Base-by-base conservation (phyloP, 2,113 vertebrate genomes). In the Mormyrus lacerda region DNA sequence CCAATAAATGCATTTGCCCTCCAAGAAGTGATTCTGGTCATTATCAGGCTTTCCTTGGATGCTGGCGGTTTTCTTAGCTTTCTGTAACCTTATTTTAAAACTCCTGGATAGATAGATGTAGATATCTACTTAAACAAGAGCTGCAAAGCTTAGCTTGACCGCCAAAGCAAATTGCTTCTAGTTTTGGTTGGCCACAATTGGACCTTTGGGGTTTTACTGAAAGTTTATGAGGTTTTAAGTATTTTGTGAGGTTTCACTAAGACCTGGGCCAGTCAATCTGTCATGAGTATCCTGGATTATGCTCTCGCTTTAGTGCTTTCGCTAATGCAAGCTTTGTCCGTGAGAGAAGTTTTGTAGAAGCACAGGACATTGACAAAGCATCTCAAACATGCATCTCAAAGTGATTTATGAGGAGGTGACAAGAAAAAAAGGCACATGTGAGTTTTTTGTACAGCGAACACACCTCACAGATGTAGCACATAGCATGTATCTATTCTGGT, bases 131-230 rank as follows among this genome's bases (percentile, higher is more conserved):
- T 83, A 82, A 92, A 93, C 85, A 89, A 89, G 84, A 92, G 27
- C 82, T 87, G 85, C 69, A 73, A 88, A 88, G 83, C 88, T 91
- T 85, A 89, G 91, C 89, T 76, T 51, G 21, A 24, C 55, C 50
- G 87, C 90, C n/a, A 92, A 93, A 92, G 93, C 89, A 93, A 94
- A 94, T 91, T 89, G 91, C 58, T 91, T 73, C 90, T 58, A 91
- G 89, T 94, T 95, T 95, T 90, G 55, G 87, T 93, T 95, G 94
- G 93, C 95, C 90, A 88, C 9, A n/a, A 50, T 86, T 8, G 17
- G 51, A 73, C 86, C 88, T 92, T 89, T 90, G 91, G 92, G 90
- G 88, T 89, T 90, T 92, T 89, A 82, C 83, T n/a, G 84, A 27
- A 85, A 91, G 93, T 93, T 93, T 90, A 91, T 92, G 89, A 88